These are phyloP conservation scores for Gambusia yucatana DNA, from an alignment of 2,797 vertebrate species.

Conservation along the genomic window DNA sequence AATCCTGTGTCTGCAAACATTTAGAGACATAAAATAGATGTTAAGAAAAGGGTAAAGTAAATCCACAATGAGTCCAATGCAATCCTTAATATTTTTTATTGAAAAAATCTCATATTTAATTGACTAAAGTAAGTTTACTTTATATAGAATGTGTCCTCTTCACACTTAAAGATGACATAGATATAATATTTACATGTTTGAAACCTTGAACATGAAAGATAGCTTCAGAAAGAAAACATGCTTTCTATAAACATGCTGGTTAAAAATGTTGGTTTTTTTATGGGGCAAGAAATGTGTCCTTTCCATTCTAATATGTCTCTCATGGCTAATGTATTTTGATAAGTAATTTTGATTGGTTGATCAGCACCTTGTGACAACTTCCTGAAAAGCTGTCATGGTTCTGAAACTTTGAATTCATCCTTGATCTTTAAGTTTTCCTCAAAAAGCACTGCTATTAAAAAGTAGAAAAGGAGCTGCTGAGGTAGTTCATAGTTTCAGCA, in stretches of 20 bases:
- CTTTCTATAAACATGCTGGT: background rate
- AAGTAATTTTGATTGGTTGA: background rate
- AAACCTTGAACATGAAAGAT: background rate
- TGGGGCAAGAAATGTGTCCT: background rate
- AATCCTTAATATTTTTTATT: background rate
- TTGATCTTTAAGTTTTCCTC: background rate
- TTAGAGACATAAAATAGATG: background rate
- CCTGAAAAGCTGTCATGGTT: background rate
- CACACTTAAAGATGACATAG: background rate
- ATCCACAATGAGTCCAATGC: background rate
- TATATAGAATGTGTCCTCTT: background rate
- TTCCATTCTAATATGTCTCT: background rate
- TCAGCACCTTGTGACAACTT: background rate
- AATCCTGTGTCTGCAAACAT: slow-evolving; percentile 71
- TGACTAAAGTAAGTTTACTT: background rate
- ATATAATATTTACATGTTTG: background rate
- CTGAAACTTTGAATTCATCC: background rate
- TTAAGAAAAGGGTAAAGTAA: background rate
- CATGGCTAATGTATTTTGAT: background rate
- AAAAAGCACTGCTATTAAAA: background rate
- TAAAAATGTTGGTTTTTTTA: background rate
- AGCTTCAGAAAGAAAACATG: background rate
- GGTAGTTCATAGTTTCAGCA: background rate
- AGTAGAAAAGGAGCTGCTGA: background rate
- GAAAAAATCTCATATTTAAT: background rate